Conservation (phyloP, 2,797 vertebrate genomes). For the Columba guinea region DNA sequence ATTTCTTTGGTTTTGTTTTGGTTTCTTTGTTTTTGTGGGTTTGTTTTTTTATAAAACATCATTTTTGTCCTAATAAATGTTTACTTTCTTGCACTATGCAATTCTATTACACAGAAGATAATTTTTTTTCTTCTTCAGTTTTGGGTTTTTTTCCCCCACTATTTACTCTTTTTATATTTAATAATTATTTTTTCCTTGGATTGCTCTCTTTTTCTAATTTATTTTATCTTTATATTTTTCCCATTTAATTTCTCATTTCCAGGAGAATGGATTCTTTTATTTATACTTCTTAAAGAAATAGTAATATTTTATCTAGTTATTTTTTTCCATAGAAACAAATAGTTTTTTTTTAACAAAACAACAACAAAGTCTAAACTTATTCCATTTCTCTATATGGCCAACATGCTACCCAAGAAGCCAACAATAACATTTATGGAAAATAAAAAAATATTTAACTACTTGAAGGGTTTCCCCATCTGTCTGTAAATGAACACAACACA, state of each 20-base stretch:
- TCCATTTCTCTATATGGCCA: neutral
- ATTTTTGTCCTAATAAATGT: neutral
- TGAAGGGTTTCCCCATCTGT: neutral
- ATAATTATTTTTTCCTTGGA: neutral
- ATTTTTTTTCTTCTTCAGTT: neutral
- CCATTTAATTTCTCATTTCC: neutral
- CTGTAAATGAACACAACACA: neutral
- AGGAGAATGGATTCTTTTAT: neutral
- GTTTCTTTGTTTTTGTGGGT: neutral
- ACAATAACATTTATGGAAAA: neutral
- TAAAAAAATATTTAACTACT: neutral
- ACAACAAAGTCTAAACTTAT: neutral
- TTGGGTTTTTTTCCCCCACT: neutral
- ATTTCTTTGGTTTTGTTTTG: neutral
- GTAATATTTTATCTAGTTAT: neutral
- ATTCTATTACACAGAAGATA: neutral
- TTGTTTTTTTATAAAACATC: neutral
- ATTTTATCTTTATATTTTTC: neutral
- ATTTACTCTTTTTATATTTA: neutral
- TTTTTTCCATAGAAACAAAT: neutral
- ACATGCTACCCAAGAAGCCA: neutral
- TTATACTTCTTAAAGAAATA: neutral
- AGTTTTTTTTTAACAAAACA: neutral
- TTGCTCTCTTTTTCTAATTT: neutral
- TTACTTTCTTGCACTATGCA: neutral